These are phyloP conservation scores for Pandemis corylana DNA, from an alignment of 2,888 invertebrate genomes.

Conservation along the genomic window DNA sequence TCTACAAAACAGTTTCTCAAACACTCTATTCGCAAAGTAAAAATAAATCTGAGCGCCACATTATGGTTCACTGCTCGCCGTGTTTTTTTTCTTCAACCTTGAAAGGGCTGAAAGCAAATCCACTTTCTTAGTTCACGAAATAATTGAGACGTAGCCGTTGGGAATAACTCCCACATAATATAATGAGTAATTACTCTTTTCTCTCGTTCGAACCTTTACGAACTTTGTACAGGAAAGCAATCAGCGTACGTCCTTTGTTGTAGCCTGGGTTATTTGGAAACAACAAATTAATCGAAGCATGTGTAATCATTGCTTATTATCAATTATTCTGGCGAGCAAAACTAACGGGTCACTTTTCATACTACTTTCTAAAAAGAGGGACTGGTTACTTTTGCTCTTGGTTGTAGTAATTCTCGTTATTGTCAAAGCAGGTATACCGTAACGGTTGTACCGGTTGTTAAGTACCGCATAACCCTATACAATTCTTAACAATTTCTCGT, in stretches of 20 bases:
- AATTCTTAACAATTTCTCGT: not conserved
- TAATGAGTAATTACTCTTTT: constrained; percentile 1
- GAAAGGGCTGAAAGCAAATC: not conserved
- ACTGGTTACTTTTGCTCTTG: too few species aligned
- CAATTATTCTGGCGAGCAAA: too few species aligned
- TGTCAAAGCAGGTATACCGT: too few species aligned
- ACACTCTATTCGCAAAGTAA: not conserved
- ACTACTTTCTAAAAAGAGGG: too few species aligned
- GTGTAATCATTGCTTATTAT: too few species aligned
- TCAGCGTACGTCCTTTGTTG: not conserved
- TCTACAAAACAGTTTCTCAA: not conserved
- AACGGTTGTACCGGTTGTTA: too few species aligned
- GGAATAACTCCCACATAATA: constrained; percentile 4
- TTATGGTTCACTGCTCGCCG: not conserved
- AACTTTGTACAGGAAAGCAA: not conserved
- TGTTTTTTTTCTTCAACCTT: not conserved
- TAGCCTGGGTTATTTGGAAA: not conserved
- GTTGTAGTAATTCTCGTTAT: too few species aligned
- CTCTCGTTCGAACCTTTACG: not conserved
- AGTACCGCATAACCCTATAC: not conserved
- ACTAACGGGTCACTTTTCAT: too few species aligned
- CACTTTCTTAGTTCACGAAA: not conserved
- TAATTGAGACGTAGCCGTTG: not conserved
- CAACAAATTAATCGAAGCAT: too few species aligned
- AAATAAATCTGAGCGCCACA: not conserved